Base-by-base conservation (phyloP, 1,140 invertebrate genomes). In the Zaprionus lachaisei region DNA sequence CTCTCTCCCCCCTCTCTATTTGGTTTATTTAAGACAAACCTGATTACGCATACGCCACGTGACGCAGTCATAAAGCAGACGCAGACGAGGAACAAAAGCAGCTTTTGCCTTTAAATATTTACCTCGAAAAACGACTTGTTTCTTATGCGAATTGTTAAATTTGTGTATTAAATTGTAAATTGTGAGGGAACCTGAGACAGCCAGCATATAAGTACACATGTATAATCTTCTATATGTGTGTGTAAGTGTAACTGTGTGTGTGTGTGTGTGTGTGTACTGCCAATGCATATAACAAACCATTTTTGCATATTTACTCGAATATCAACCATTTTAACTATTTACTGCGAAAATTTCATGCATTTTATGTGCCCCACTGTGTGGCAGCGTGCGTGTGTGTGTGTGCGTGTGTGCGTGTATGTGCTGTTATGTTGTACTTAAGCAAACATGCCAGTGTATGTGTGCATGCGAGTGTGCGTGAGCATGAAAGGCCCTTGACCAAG, bases 271-370 rank as follows among this genome's bases (percentile, higher is more conserved):
- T n/a, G 37, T 20, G 20, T n/a, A n/a, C 49, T 57, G 79, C 74
- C 67, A 64, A 70, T 60, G 28, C 28, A 79, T 66, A 63, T 68
- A 85, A 77, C 83, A 86, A 79, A 85, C 79, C 72, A 85, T 82
- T 85, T 90, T 90, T 85, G 85, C 85, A 85, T 90, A 90, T 90
- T 90, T 90, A 80, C 79, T 90, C 90, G 81, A 82, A 85, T 90
- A 81, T 83, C 64, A 90, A 80, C 56, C 85, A 82, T 90, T 90
- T 90, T 90, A 90, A 90, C 85, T 85, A 89, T 89, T 83, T 89
- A 89, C 85, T 71, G 85, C 66, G 69, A 89, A 84, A 89, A 84
- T 84, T 89, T 84, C 81, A 84, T 89, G 79, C 84, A 89, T 90
- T 89, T 87, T 77, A 75, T 89, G 84, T 76, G 55, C 37, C 12